Percentiles rank a stretch among this genome's conserved stretches.
phyloP scores from a whole-genome alignment of 2,113 vertebrate genomes.

The Orientallactaga bullata region DNA sequence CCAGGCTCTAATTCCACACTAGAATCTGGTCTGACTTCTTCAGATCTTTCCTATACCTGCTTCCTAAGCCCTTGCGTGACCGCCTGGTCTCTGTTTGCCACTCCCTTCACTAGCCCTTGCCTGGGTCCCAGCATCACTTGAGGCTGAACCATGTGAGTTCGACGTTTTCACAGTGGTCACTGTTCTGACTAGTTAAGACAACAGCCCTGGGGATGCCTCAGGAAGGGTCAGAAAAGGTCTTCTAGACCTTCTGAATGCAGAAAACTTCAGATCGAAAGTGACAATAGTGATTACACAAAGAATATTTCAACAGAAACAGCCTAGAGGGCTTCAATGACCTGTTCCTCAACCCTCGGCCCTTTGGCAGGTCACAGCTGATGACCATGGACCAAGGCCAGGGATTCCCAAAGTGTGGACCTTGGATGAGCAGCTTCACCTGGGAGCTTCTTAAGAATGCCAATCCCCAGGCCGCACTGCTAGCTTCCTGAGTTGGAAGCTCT shows the following conservation, averaged over 20 bases:
- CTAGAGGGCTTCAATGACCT: neutral
- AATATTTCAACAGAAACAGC: neutral
- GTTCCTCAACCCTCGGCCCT: neutral
- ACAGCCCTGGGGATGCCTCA: neutral
- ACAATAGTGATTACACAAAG: neutral
- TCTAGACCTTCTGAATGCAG: neutral
- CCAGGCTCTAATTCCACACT: neutral
- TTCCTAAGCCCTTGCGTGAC: neutral
- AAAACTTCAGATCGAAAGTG: conserved; percentile 6
- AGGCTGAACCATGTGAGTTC: neutral
- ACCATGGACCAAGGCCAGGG: neutral
- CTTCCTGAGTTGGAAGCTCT: neutral
- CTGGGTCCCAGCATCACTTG: neutral
- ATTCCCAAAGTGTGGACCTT: neutral
- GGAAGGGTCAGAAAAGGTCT: neutral
- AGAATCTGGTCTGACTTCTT: neutral
- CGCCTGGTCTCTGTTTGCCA: neutral
- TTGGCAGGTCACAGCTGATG: neutral
- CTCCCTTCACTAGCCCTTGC: neutral
- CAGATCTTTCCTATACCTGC: too few relatives aligned
- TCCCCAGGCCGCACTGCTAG: neutral
- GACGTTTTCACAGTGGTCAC: neutral
- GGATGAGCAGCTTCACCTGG: neutral
- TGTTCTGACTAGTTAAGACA: neutral
- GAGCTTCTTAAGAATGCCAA: neutral